phyloP scores from a whole-genome alignment of 2,888 invertebrate genomes.

The Zele albiditarsus region DNA sequence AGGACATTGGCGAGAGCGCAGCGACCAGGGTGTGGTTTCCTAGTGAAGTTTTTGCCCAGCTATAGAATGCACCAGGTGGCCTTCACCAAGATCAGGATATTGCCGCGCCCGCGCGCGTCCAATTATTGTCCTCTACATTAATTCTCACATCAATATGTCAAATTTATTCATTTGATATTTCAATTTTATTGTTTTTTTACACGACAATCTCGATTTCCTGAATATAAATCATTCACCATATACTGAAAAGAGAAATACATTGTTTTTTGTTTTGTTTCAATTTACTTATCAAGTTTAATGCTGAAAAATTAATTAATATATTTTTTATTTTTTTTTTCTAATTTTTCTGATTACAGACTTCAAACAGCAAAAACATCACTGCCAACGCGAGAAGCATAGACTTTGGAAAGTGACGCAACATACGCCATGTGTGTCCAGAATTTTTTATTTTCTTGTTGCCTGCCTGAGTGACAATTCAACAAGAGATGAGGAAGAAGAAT shows the following conservation, averaged over 20 bases:
- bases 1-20: conserved; percentile 60
- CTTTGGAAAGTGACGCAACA: conserved; percentile 38
- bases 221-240: neutral
- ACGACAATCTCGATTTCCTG: neutral
- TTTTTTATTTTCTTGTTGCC: conserved; percentile 31
- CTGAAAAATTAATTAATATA: neutral
- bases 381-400: conserved; percentile 48
- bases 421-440: conserved; percentile 5
- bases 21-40: conserved; percentile 69
- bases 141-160: neutral
- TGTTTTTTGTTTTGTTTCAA: neutral
- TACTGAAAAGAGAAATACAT: neutral
- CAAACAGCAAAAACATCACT: conserved; percentile 51
- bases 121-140: neutral
- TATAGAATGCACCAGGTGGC: conserved; percentile 70
- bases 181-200: neutral
- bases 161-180: neutral
- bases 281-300: neutral
- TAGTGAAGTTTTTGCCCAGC: conserved; percentile 67
- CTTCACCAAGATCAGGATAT: conserved; percentile 70
- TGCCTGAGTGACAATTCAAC: conserved; percentile 4
- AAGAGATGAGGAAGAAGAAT: neutral
- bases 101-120: conserved; percentile 37
- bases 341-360: conserved; percentile 52
- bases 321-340: conserved; percentile 30